phyloP scores from a whole-genome alignment of 2,888 invertebrate species.

The Hypomecis punctinalis region DNA sequence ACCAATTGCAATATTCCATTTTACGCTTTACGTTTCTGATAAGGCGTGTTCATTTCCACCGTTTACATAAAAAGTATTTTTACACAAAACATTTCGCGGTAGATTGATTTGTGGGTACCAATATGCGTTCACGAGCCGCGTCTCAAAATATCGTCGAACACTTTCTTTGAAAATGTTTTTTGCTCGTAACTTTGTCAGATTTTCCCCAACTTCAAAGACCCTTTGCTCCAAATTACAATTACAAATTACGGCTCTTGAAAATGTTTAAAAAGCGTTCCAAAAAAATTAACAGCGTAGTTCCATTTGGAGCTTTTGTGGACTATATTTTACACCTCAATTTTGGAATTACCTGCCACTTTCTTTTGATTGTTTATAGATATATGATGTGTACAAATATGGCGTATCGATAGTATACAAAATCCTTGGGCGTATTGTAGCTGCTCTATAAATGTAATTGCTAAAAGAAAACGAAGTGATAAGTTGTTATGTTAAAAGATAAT shows the following conservation, averaged over 20 bases:
- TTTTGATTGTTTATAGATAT: neutral
- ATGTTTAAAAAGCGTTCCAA: constrained; percentile 46
- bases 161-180: constrained; percentile 44
- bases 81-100: constrained; percentile 26
- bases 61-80: constrained; percentile 30
- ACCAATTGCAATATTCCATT: constrained; percentile 26
- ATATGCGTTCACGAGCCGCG: constrained; percentile 34
- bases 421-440: too few relatives aligned
- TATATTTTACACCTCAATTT: constrained; percentile 19
- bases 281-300: constrained; percentile 46
- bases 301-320: constrained; percentile 41
- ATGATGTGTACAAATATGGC: neutral
- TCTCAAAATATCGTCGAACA: constrained; percentile 37
- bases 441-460: too few relatives aligned
- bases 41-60: constrained; percentile 20
- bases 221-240: constrained; percentile 48
- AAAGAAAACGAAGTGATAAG: too few relatives aligned
- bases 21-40: constrained; percentile 21
- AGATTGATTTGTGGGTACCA: constrained; percentile 34
- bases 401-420: too few relatives aligned
- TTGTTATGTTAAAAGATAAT: too few relatives aligned
- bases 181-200: constrained; percentile 45
- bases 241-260: constrained; percentile 46
- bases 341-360: constrained; percentile 3
- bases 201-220: constrained; percentile 47